phyloP scores from a whole-genome alignment of 53 echinoderm and acorn worm species.

The Arbacia lixula region DNA sequence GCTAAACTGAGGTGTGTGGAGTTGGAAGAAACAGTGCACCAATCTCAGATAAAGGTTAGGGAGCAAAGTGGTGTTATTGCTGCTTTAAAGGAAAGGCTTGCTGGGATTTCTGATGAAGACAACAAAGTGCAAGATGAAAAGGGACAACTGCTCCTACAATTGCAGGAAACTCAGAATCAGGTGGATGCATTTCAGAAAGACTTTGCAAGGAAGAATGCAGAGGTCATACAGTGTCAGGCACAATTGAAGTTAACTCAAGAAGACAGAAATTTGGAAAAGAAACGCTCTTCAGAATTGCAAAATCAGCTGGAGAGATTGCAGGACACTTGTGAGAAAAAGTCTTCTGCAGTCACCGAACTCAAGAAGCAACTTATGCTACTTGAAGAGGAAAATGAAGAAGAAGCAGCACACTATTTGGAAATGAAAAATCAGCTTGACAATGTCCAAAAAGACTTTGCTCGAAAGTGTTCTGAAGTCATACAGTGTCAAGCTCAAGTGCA shows the following conservation, averaged over 20 bases:
- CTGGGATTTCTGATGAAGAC: not conserved
- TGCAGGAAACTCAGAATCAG: constrained; percentile 52
- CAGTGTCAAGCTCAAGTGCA: too few relatives aligned
- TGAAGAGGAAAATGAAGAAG: too few relatives aligned
- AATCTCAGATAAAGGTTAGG: not conserved
- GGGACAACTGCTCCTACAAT: constrained; percentile 44
- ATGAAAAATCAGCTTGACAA: not conserved
- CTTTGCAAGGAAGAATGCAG: constrained; percentile 7
- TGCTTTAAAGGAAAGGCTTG: constrained; percentile 7
- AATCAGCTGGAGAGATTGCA: too few relatives aligned
- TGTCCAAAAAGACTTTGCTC: too few relatives aligned
- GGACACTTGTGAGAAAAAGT: too few relatives aligned
- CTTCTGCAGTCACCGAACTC: too few relatives aligned
- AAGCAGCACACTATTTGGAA: not conserved
- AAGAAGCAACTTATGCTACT: too few relatives aligned
- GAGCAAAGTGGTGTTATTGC: not conserved
- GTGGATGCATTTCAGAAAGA: constrained; percentile 41
- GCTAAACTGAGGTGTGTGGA: constrained; percentile 32
- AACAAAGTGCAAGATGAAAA: not conserved
- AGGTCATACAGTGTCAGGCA: constrained; percentile 7
- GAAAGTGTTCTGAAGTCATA: too few relatives aligned
- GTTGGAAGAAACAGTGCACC: constrained; percentile 56
- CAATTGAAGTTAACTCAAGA: not conserved
- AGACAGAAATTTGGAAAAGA: constrained; percentile 1
- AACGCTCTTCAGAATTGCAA: too few relatives aligned